These are phyloP conservation scores for Halcyon chelicuti DNA, from an alignment of 2,797 vertebrate genomes.

Conservation along the genomic window DNA sequence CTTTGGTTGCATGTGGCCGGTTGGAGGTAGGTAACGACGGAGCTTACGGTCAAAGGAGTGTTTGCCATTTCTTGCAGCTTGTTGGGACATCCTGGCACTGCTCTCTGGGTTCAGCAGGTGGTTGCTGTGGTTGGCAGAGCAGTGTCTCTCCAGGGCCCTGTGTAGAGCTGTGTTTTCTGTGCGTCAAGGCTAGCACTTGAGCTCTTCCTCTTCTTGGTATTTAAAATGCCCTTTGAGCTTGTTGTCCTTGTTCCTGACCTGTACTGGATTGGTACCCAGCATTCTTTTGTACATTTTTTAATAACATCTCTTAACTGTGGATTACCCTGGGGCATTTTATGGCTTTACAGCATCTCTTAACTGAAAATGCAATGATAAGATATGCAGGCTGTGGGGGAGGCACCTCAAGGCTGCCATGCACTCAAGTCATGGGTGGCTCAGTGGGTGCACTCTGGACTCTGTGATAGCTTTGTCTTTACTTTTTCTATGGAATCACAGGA, in stretches of 20 bases:
- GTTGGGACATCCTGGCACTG: not conserved
- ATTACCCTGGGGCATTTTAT: conserved; percentile 5
- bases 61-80: not conserved
- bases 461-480: not conserved
- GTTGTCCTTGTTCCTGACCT: not conserved
- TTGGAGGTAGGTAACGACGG: not conserved
- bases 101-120: not conserved
- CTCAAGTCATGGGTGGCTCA: rapidly evolving
- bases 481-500: not conserved
- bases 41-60: not conserved
- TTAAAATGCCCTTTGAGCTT: conserved; percentile 26
- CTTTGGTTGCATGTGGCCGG: not conserved
- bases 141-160: not conserved
- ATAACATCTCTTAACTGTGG: not conserved
- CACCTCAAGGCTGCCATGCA: not conserved
- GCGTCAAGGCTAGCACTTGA: not conserved
- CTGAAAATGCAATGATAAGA: not conserved
- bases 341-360: not conserved
- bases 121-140: not conserved
- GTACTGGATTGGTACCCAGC: not conserved
- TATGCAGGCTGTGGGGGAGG: rapidly evolving
- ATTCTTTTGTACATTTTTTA: not conserved
- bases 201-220: not conserved
- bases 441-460: not conserved
- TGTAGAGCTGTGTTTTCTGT: rapidly evolving